These are phyloP conservation scores for Labeo catla DNA, from an alignment of 2,113 vertebrate species.

Conservation along the genomic window DNA sequence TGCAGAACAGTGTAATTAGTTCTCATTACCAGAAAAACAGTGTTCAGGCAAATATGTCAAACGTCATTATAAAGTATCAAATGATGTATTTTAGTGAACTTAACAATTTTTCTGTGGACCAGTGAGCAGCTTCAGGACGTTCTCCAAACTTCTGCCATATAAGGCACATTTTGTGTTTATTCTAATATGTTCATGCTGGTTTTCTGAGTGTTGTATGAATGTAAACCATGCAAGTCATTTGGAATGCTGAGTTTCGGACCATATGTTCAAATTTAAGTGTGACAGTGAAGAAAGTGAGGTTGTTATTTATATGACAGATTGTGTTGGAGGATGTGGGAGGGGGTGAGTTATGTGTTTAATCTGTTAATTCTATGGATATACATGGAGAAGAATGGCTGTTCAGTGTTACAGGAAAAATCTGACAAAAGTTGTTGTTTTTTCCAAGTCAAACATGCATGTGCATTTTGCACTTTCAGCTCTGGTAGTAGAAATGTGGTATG, in stretches of 20 bases:
- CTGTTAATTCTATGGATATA: neutral
- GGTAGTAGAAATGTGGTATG: constrained; percentile 44
- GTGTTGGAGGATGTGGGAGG: neutral
- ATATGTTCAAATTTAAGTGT: constrained; percentile 12
- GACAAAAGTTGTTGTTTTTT: constrained; percentile 2
- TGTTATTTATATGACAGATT: constrained; percentile 11
- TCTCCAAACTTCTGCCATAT: neutral
- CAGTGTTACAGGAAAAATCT: constrained; percentile 3
- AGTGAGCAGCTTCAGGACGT: neutral
- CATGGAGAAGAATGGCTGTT: neutral
- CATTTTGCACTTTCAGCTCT: neutral
- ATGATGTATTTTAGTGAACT: neutral
- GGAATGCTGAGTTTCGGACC: neutral
- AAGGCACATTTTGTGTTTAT: constrained; percentile 25
- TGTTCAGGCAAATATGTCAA: constrained; percentile 27
- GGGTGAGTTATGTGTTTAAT: neutral
- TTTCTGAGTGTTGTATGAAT: neutral
- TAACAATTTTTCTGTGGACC: neutral
- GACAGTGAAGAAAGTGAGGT: neutral
- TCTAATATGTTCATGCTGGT: constrained; percentile 1
- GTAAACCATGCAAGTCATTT: constrained; percentile 9
- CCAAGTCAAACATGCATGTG: neutral
- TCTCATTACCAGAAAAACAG: constrained; percentile 16
- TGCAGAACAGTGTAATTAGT: constrained; percentile 11
- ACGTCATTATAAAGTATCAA: neutral